phyloP scores from a whole-genome alignment of 2,888 invertebrate genomes.

The Acronicta alni region DNA sequence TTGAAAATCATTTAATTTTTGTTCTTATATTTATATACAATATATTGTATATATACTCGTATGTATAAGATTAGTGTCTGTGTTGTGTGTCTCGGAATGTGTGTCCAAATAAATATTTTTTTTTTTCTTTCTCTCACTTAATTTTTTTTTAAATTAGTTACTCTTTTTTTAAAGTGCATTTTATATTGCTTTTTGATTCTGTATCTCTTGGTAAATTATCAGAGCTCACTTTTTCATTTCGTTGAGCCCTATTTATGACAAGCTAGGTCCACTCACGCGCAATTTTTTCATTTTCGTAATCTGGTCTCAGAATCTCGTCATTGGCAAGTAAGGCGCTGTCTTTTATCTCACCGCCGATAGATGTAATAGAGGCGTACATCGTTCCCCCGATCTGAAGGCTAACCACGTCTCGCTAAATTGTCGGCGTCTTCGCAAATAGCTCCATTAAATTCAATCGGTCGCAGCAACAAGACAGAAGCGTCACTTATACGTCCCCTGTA shows the following conservation, averaged over 20 bases:
- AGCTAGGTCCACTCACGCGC: slow-evolving; percentile 38
- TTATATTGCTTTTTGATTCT: too few species aligned
- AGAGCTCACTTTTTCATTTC: neutral
- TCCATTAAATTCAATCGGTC: slow-evolving; percentile 84
- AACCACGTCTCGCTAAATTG: slow-evolving; percentile 74
- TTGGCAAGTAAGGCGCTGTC: slow-evolving; percentile 51
- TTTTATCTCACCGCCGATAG: slow-evolving; percentile 65
- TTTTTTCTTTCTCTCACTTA: too few species aligned
- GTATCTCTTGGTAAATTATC: too few species aligned
- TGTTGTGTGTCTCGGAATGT: too few species aligned
- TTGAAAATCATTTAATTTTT: too few species aligned
- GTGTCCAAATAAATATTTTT: too few species aligned
- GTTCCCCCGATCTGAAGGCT: slow-evolving; percentile 64
- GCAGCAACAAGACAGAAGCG: slow-evolving; percentile 76
- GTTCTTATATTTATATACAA: too few species aligned
- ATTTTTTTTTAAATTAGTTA: too few species aligned
- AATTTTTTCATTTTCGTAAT: slow-evolving; percentile 52
- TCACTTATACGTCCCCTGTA: slow-evolving; percentile 74
- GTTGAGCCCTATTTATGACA: slow-evolving; percentile 1
- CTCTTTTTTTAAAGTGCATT: too few species aligned
- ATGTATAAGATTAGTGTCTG: too few species aligned
- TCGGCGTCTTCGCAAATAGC: slow-evolving; percentile 78
- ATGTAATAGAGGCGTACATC: slow-evolving; percentile 56
- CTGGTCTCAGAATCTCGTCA: slow-evolving; percentile 48
- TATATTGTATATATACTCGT: too few species aligned